Evolutionary conservation across 1,140 invertebrate genomes (phyloP).

Genomic region (Eulimnadia texana): DNA sequence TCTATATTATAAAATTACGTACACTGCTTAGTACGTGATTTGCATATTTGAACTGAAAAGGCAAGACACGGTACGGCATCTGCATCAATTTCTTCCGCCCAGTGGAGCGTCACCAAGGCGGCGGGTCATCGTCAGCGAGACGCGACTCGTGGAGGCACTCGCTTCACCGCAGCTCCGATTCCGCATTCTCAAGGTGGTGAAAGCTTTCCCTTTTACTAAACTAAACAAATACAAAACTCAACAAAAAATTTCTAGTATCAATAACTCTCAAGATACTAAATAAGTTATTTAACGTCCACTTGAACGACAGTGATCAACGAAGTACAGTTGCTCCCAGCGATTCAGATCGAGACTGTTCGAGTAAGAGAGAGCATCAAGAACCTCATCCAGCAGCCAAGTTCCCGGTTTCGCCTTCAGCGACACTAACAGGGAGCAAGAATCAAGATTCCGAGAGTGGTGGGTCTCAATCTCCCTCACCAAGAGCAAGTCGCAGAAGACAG

Average conservation of each 20-base stretch:
- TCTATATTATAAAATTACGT: slow-evolving; percentile 10
- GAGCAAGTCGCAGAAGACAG: slow-evolving; percentile 63
- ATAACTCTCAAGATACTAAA: no score
- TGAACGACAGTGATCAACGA: slow-evolving; percentile 85
- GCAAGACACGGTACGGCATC: slow-evolving; percentile 79
- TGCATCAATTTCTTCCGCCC: slow-evolving; percentile 97
- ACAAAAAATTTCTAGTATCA: no score
- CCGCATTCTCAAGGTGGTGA: slow-evolving; percentile 83
- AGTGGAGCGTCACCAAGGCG: slow-evolving; percentile 44
- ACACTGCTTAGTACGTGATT: background rate
- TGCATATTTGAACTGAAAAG: slow-evolving; percentile 34
- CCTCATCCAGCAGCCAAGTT: slow-evolving; percentile 40
- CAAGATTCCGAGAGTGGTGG: slow-evolving; percentile 73
- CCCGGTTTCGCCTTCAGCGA: slow-evolving; percentile 20
- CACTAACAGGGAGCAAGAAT: slow-evolving; percentile 20
- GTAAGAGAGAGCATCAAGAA: slow-evolving; percentile 37
- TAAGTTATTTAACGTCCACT: no score
- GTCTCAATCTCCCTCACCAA: slow-evolving; percentile 67
- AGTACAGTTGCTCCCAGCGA: slow-evolving; percentile 73
- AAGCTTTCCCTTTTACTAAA: slow-evolving; percentile 24
- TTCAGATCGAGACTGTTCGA: slow-evolving; percentile 58
- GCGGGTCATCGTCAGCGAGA: slow-evolving; percentile 43
- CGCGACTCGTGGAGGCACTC: slow-evolving; percentile 76
- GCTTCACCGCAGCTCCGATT: slow-evolving; percentile 78
- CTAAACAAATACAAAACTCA: no score